Conservation (phyloP, 2,113 vertebrate species). For the Proteles cristata region DNA sequence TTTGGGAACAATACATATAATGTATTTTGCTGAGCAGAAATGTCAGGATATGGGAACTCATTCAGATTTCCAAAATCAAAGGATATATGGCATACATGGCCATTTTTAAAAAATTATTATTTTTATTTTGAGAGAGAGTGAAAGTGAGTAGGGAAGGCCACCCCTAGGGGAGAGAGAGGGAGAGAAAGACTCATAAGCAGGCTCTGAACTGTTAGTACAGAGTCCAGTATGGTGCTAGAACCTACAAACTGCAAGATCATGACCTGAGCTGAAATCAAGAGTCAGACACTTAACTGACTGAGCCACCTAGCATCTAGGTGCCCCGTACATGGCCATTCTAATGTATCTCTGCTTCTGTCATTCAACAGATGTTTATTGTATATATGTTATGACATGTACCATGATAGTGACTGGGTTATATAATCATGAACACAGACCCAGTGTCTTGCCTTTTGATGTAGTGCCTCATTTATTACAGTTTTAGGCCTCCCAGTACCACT, state of each 20-base stretch:
- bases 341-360: neutral
- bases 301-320: too few relatives aligned
- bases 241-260: too few relatives aligned
- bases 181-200: too few relatives aligned
- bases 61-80: conserved; percentile 3
- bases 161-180: too few relatives aligned
- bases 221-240: too few relatives aligned
- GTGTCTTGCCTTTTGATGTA: conserved; percentile 2
- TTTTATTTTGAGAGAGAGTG: too few relatives aligned
- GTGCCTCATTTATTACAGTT: neutral
- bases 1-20: conserved; percentile 30
- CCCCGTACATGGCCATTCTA: neutral
- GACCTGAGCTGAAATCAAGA: too few relatives aligned
- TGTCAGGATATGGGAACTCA: conserved; percentile 4
- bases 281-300: too few relatives aligned
- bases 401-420: neutral
- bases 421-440: neutral
- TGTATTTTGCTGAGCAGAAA: conserved; percentile 19
- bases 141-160: too few relatives aligned
- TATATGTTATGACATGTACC: neutral
- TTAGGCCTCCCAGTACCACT: neutral
- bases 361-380: neutral
- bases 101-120: neutral
- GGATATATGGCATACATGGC: neutral
- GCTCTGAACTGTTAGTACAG: too few relatives aligned